phyloP scores from a whole-genome alignment of 2,888 invertebrate species.

The Drosophila vallismaia region DNA sequence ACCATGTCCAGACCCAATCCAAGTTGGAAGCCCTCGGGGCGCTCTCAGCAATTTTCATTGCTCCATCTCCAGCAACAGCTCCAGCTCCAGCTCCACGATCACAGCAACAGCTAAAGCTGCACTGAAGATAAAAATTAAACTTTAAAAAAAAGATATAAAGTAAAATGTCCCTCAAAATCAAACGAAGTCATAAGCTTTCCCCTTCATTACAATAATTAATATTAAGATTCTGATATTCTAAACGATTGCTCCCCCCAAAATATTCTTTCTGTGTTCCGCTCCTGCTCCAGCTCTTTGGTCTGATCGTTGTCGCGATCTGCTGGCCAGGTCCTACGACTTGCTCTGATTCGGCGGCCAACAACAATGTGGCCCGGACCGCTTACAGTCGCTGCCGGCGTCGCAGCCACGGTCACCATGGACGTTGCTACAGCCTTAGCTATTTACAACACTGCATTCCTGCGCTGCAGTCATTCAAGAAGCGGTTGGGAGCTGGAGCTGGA shows the following conservation, averaged over 20 bases:
- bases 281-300: slow-evolving; percentile 33
- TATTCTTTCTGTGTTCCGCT: slow-evolving; percentile 18
- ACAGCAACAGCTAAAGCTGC: slow-evolving; percentile 40
- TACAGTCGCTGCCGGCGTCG: slow-evolving; percentile 39
- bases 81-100: slow-evolving; percentile 39
- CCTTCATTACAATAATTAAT: too few relatives aligned
- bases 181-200: too few relatives aligned
- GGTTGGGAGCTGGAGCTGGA: slow-evolving; percentile 25
- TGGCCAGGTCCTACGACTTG: slow-evolving; percentile 53
- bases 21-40: slow-evolving; percentile 79
- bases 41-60: slow-evolving; percentile 81
- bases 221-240: too few relatives aligned
- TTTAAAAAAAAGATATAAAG: background rate
- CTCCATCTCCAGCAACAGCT: slow-evolving; percentile 40
- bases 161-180: background rate
- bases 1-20: slow-evolving; percentile 62
- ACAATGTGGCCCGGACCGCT: slow-evolving; percentile 60
- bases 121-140: background rate
- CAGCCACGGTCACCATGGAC: slow-evolving; percentile 25
- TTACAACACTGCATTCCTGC: slow-evolving; percentile 76
- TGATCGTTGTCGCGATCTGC: slow-evolving; percentile 74
- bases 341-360: slow-evolving; percentile 64
- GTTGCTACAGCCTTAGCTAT: slow-evolving; percentile 53
- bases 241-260: too few relatives aligned
- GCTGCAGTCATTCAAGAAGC: slow-evolving; percentile 75